Conservation (phyloP, 2,797 vertebrate species). For the Coranthus polyacanthus region DNA sequence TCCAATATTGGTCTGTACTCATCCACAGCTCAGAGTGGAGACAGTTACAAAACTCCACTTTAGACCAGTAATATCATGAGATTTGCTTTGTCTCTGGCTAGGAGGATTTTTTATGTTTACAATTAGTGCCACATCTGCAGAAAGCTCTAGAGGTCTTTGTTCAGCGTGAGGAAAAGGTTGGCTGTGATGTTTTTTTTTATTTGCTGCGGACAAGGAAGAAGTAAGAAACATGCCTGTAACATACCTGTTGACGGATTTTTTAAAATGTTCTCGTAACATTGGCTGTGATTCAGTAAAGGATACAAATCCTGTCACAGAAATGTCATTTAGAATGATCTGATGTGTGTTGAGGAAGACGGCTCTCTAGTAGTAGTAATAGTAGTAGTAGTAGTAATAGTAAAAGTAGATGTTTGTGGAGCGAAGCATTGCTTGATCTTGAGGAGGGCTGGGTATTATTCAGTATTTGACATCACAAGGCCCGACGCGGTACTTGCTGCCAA, state of each 20-base stretch:
- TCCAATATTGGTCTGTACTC: slow-evolving; percentile 33
- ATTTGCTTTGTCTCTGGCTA: slow-evolving; percentile 42
- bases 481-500: background rate
- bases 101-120: slow-evolving; percentile 58
- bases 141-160: slow-evolving; percentile 14
- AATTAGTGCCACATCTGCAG: slow-evolving; percentile 39
- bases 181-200: slow-evolving; percentile 7
- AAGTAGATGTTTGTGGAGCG: slow-evolving; percentile 38
- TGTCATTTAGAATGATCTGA: slow-evolving; percentile 40
- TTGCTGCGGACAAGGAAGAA: slow-evolving; percentile 19
- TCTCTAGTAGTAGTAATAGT: slow-evolving; percentile 20
- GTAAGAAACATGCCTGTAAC: slow-evolving; percentile 33
- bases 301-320: slow-evolving; percentile 47
- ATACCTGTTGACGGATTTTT: slow-evolving; percentile 37
- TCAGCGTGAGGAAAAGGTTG: background rate
- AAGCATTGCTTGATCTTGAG: slow-evolving; percentile 4
- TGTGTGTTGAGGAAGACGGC: slow-evolving; percentile 26
- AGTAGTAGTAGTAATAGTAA: slow-evolving; percentile 8
- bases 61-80: slow-evolving; percentile 32
- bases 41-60: slow-evolving; percentile 44
- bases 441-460: slow-evolving; percentile 47
- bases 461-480: slow-evolving; percentile 3
- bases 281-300: slow-evolving; percentile 54
- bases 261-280: slow-evolving; percentile 56
- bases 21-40: slow-evolving; percentile 25